These are phyloP conservation scores for Odontocerum albicorne DNA, from an alignment of 2,888 invertebrate genomes.

Conservation along the genomic window DNA sequence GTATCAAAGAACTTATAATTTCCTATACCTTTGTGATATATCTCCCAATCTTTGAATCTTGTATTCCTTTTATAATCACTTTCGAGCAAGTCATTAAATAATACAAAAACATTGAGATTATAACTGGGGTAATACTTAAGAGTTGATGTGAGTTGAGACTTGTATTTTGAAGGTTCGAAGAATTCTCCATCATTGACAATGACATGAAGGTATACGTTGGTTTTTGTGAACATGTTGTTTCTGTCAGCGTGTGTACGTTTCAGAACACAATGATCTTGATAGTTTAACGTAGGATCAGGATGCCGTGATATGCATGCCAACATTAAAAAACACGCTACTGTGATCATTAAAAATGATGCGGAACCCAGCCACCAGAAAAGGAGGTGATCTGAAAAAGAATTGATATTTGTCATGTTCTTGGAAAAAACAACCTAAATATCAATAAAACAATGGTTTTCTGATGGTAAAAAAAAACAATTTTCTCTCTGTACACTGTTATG, in stretches of 20 bases:
- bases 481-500: no score
- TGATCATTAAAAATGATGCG: slow-evolving; percentile 39
- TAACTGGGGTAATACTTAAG: slow-evolving; percentile 41
- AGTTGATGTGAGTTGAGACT: slow-evolving; percentile 42
- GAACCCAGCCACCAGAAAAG: slow-evolving; percentile 42
- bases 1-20: slow-evolving; percentile 35
- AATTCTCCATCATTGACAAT: slow-evolving; percentile 44
- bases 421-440: slow-evolving; percentile 4
- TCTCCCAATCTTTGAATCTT: slow-evolving; percentile 33
- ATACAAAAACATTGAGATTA: slow-evolving; percentile 41
- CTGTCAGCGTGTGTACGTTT: slow-evolving; percentile 7
- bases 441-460: no score
- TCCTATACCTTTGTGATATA: slow-evolving; percentile 25
- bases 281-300: slow-evolving; percentile 33
- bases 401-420: no score
- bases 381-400: slow-evolving; percentile 43
- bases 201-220: slow-evolving; percentile 36
- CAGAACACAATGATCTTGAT: slow-evolving; percentile 38
- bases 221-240: slow-evolving; percentile 24
- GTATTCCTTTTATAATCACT: slow-evolving; percentile 27
- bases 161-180: slow-evolving; percentile 40
- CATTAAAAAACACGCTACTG: slow-evolving; percentile 40
- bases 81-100: slow-evolving; percentile 36
- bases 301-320: slow-evolving; percentile 15
- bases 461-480: no score